phyloP scores from a whole-genome alignment of 92 coral and sea anemone genomes.

The Porites cylindrica region DNA sequence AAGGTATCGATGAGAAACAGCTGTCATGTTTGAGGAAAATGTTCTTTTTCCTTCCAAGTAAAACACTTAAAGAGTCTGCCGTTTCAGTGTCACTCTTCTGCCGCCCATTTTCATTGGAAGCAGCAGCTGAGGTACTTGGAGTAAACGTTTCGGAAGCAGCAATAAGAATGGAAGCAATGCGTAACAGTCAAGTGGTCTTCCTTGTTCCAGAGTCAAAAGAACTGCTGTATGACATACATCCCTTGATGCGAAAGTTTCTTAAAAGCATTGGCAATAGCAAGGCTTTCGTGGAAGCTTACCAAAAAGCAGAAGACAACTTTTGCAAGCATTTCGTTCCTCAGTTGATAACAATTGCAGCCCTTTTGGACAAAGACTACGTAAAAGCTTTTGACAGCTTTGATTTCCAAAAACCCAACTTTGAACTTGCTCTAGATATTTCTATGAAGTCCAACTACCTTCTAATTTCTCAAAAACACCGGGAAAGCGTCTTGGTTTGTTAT shows the following conservation, averaged over 20 bases:
- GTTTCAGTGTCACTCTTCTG: constrained; percentile 56
- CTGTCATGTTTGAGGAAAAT: constrained; percentile 21
- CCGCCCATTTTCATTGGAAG: constrained; percentile 46
- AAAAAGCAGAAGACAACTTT: constrained; percentile 55
- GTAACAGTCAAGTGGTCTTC: constrained; percentile 12
- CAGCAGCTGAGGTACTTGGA: constrained; percentile 32
- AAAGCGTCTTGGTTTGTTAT: constrained; percentile 20
- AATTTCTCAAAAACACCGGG: constrained; percentile 27
- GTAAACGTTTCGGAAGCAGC: constrained; percentile 28
- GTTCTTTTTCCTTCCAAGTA: constrained; percentile 38
- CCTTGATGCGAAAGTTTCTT: constrained; percentile 58
- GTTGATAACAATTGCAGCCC: constrained; percentile 25
- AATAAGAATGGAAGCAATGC: constrained; percentile 21
- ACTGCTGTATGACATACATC: constrained; percentile 60
- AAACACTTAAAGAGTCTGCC: constrained; percentile 36
- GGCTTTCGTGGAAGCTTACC: neutral
- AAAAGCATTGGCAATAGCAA: constrained; percentile 15
- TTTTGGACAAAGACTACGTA: constrained; percentile 62
- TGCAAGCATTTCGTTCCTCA: constrained; percentile 35
- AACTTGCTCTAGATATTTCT: constrained; percentile 67
- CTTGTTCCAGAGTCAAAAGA: constrained; percentile 19
- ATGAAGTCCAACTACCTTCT: constrained; percentile 34
- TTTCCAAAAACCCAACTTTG: constrained; percentile 61
- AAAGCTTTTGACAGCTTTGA: constrained; percentile 53
- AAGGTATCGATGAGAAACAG: constrained; percentile 15